These are phyloP conservation scores for Thymelicus sylvestris DNA, from an alignment of 2,888 invertebrate genomes.

Conservation along the genomic window DNA sequence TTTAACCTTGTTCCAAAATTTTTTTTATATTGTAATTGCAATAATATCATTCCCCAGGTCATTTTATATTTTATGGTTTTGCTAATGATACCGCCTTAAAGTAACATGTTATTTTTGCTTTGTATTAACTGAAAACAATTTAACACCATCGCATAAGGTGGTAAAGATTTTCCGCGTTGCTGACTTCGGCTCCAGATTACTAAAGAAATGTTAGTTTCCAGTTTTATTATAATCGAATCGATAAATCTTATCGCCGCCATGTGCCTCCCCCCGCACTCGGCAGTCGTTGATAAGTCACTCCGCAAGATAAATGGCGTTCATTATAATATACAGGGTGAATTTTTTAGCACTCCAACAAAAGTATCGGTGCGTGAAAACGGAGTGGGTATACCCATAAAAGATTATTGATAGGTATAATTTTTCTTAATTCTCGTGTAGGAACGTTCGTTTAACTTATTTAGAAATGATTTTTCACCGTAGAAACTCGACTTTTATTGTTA, in stretches of 20 bases:
- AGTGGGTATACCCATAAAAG: slow-evolving; percentile 6
- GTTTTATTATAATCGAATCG: slow-evolving; percentile 10
- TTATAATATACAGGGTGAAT: slow-evolving; percentile 29
- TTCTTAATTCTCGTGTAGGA: slow-evolving; percentile 18
- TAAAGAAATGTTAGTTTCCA: slow-evolving; percentile 3
- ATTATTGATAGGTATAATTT: slow-evolving; percentile 28
- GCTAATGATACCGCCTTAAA: no score
- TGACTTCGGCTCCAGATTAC: not conserved
- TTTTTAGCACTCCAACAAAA: slow-evolving; percentile 18
- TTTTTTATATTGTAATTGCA: no score
- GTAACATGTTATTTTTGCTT: no score
- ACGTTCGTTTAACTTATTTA: slow-evolving; percentile 10
- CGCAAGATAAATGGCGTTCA: slow-evolving; percentile 30
- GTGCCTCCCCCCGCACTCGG: not conserved
- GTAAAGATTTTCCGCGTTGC: not conserved
- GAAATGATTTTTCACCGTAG: slow-evolving; percentile 1
- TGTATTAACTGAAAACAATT: not conserved
- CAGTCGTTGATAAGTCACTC: slow-evolving; percentile 28
- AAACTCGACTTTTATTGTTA: not conserved
- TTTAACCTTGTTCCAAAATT: no score
- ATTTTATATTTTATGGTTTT: no score
- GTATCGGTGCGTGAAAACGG: slow-evolving; percentile 24
- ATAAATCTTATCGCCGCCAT: slow-evolving; percentile 5
- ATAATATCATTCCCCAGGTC: no score
- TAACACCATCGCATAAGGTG: not conserved